phyloP scores from a whole-genome alignment of 2,797 vertebrate genomes.

The Stomatorhinus walkeri region DNA sequence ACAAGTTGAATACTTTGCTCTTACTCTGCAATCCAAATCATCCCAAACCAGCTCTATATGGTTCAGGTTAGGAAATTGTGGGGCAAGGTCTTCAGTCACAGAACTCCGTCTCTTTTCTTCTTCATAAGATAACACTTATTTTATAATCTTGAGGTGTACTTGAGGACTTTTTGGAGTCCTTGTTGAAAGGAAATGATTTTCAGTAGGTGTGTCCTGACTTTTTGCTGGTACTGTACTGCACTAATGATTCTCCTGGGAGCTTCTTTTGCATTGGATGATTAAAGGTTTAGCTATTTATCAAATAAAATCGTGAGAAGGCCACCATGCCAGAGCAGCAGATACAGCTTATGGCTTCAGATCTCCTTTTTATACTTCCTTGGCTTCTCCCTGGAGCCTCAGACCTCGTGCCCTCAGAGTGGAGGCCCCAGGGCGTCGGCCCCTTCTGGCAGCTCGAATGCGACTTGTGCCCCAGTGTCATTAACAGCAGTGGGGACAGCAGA shows the following conservation, averaged over 20 bases:
- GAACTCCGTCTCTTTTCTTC: neutral
- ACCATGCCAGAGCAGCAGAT: neutral
- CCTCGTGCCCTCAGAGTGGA: neutral
- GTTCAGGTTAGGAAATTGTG: neutral
- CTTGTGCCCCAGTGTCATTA: neutral
- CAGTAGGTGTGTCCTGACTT: neutral
- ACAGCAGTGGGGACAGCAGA: neutral
- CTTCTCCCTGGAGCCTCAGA: neutral
- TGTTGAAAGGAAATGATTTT: neutral
- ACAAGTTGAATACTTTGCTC: neutral
- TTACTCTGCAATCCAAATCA: neutral
- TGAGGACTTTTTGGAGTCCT: neutral
- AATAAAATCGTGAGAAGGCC: neutral
- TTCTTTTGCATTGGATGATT: neutral
- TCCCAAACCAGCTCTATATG: neutral
- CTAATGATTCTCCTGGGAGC: neutral
- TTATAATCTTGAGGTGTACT: neutral
- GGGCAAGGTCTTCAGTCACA: neutral
- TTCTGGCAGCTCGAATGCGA: neutral
- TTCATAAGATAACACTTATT: neutral
- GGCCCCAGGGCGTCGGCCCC: neutral
- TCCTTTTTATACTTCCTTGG: neutral
- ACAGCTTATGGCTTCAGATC: neutral
- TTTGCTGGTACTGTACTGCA: neutral
- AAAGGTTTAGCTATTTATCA: neutral